phyloP scores from a whole-genome alignment of 2,888 invertebrate species.

The Amblyjoppa proteus region DNA sequence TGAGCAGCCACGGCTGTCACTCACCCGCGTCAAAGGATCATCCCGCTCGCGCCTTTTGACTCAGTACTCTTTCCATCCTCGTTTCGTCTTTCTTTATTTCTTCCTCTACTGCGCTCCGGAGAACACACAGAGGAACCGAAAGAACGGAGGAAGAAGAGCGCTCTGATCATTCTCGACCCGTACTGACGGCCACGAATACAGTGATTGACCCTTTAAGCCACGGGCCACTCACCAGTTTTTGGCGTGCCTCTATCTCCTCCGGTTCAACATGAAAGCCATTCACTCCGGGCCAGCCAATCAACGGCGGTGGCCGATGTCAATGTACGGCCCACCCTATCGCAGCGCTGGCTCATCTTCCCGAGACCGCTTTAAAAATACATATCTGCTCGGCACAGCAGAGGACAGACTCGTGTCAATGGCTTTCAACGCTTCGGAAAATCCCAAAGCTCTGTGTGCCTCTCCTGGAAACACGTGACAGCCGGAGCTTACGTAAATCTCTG shows the following conservation, averaged over 20 bases:
- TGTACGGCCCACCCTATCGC: not conserved
- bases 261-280: slow-evolving; percentile 15
- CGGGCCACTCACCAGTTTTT: not conserved
- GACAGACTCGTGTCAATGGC: slow-evolving; percentile 32
- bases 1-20: slow-evolving; percentile 77
- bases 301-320: not conserved
- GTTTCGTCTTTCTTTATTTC: slow-evolving; percentile 13
- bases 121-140: slow-evolving; percentile 48
- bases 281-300: slow-evolving; percentile 1
- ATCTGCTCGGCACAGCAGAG: slow-evolving; percentile 19
- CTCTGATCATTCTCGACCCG: slow-evolving; percentile 36
- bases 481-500: slow-evolving; percentile 49
- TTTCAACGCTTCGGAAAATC: slow-evolving; percentile 29
- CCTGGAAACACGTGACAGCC: not conserved
- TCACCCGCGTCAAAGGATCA: slow-evolving; percentile 78
- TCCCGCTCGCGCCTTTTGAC: slow-evolving; percentile 61
- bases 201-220: slow-evolving; percentile 31
- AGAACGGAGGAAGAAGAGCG: slow-evolving; percentile 59
- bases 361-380: slow-evolving; percentile 44
- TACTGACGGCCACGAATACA: not conserved
- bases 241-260: slow-evolving; percentile 4
- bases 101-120: slow-evolving; percentile 36
- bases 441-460: slow-evolving; percentile 21
- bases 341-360: slow-evolving; percentile 4
- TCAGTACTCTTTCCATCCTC: slow-evolving; percentile 29